These are phyloP conservation scores for Romanogobio albipinnatus DNA, from an alignment of 2,113 vertebrate species.

Conservation along the genomic window DNA sequence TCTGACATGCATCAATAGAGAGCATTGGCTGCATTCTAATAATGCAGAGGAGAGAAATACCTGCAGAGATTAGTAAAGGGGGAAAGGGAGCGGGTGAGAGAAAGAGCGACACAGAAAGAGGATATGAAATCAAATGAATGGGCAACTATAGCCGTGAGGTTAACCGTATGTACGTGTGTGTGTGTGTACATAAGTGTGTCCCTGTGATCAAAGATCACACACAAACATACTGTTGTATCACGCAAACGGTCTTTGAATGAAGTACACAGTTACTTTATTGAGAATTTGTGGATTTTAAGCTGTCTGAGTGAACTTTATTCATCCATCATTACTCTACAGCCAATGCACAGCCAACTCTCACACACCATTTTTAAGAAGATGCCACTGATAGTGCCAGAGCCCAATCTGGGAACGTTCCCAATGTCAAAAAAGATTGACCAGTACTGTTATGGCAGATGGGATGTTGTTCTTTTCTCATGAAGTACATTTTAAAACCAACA, in stretches of 20 bases:
- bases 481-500: background rate
- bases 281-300: constrained; percentile 8
- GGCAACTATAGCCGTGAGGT: constrained; percentile 52
- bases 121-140: constrained; percentile 66
- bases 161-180: constrained; percentile 59
- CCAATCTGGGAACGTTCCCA: background rate
- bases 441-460: background rate
- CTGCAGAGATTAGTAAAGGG: constrained; percentile 81
- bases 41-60: constrained; percentile 83
- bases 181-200: constrained; percentile 58
- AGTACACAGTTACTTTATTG: background rate
- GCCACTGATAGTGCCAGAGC: background rate
- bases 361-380: background rate
- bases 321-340: constrained; percentile 13
- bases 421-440: background rate
- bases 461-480: background rate
- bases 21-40: constrained; percentile 82
- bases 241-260: constrained; percentile 5
- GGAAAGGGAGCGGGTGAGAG: constrained; percentile 50
- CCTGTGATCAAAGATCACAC: constrained; percentile 16
- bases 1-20: constrained; percentile 87
- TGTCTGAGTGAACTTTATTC: constrained; percentile 3
- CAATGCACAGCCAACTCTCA: background rate
- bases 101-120: constrained; percentile 34
- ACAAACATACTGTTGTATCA: constrained; percentile 20